Conservation (phyloP, 1,140 invertebrate species). For the Lethrus apterus region DNA sequence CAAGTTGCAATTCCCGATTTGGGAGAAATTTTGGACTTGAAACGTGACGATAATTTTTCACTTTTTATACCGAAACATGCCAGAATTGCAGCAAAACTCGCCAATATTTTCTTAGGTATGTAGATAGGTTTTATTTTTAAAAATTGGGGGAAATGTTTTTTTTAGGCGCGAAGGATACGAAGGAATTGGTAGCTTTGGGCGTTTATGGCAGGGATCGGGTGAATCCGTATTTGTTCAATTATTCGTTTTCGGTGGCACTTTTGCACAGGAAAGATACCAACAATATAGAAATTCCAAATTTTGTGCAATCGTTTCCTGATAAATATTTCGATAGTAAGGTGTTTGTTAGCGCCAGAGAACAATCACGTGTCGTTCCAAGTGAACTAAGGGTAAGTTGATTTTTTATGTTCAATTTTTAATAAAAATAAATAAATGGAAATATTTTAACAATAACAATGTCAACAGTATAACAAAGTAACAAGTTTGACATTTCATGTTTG, state of each 20-base stretch:
- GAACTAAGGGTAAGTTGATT: conserved; percentile 53
- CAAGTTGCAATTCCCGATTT: conserved; percentile 63
- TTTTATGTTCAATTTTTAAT: conserved; percentile 28
- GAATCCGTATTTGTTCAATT: conserved; percentile 72
- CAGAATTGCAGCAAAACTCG: conserved; percentile 57
- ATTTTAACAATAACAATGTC: not conserved
- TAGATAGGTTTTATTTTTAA: conserved; percentile 16
- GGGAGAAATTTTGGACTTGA: conserved; percentile 55
- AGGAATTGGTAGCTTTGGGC: conserved; percentile 62
- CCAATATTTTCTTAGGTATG: conserved; percentile 63
- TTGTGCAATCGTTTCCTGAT: conserved; percentile 67
- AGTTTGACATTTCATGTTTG: not conserved
- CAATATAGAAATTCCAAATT: conserved; percentile 58
- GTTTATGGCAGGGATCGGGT: conserved; percentile 65
- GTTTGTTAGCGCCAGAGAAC: conserved; percentile 58
- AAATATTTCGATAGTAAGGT: conserved; percentile 68
- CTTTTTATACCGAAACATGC: conserved; percentile 67
- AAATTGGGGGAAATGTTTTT: not conserved
- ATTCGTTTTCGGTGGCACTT: conserved; percentile 65
- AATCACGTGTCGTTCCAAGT: conserved; percentile 53
- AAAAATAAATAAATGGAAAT: not conserved
- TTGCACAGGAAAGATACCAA: conserved; percentile 69
- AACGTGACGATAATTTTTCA: conserved; percentile 62
- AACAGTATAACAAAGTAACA: not conserved
- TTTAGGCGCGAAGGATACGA: conserved; percentile 57